Conservation (phyloP, 1,140 invertebrate species). For the Reticulitermes speratus region DNA sequence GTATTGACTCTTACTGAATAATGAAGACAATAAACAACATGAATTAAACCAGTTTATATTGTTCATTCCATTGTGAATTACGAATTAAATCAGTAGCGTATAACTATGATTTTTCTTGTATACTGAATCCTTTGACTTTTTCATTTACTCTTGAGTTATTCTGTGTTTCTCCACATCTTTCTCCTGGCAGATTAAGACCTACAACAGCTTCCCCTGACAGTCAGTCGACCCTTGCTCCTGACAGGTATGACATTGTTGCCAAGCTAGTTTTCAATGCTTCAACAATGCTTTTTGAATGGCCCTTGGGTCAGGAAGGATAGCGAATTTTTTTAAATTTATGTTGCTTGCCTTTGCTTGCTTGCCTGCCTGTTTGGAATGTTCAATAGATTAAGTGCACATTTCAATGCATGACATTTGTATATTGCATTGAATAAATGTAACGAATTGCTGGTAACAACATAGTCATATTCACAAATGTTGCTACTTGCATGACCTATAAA, state of each 20-base stretch:
- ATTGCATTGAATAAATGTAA: neutral
- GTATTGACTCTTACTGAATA: too few relatives aligned
- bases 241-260: conserved; percentile 39
- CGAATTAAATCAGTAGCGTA: too few relatives aligned
- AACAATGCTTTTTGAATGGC: conserved; percentile 6
- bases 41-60: too few relatives aligned
- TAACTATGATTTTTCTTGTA: too few relatives aligned
- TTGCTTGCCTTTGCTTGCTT: neutral
- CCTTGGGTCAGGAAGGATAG: neutral
- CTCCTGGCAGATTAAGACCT: conserved; percentile 40
- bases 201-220: conserved; percentile 37
- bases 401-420: neutral
- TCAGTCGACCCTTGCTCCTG: conserved; percentile 41
- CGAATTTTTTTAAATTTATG: neutral
- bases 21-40: too few relatives aligned
- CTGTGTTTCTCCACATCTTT: neutral
- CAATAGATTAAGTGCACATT: neutral
- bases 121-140: neutral
- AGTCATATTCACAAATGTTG: neutral
- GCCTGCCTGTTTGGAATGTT: conserved; percentile 16
- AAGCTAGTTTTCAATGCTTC: neutral
- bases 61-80: too few relatives aligned
- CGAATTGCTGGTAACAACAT: neutral
- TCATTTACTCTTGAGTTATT: neutral
- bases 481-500: neutral